phyloP scores from a whole-genome alignment of 2,113 vertebrate genomes.

The Scytalopus superciliaris region DNA sequence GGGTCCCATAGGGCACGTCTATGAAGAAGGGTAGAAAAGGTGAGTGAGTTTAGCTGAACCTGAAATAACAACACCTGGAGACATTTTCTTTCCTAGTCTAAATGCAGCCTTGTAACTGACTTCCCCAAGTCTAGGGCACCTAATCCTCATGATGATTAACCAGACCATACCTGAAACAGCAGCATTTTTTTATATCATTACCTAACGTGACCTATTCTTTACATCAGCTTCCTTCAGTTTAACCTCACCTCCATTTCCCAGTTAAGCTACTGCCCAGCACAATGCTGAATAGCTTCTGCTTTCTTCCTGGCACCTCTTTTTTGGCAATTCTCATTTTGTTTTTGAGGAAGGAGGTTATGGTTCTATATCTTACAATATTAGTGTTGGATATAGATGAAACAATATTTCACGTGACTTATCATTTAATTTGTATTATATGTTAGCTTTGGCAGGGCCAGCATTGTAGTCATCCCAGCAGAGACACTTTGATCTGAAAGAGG shows the following conservation, averaged over 20 bases:
- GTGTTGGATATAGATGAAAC: constrained; percentile 41
- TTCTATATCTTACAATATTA: constrained; percentile 4
- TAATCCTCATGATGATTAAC: background rate
- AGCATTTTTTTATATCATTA: background rate
- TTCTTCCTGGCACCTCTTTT: background rate
- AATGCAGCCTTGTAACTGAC: background rate
- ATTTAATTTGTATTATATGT: constrained; percentile 48
- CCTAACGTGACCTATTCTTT: background rate
- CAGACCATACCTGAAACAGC: background rate
- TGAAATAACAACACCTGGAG: background rate
- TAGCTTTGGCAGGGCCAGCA: constrained; percentile 36
- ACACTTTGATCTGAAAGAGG: constrained; percentile 17
- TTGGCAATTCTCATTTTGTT: background rate
- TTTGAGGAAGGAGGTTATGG: constrained; percentile 5
- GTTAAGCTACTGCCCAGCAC: background rate
- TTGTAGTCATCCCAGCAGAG: constrained; percentile 7
- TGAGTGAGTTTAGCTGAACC: background rate
- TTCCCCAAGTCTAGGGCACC: background rate
- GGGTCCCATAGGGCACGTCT: background rate
- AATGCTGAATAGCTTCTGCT: background rate
- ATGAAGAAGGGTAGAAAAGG: background rate
- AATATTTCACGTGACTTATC: constrained; percentile 30
- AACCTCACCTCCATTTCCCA: background rate
- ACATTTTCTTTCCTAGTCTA: background rate
- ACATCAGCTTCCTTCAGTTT: background rate